Evolutionary conservation across 2,888 invertebrate genomes (phyloP).

Genomic region (Drosophila neotestacea): DNA sequence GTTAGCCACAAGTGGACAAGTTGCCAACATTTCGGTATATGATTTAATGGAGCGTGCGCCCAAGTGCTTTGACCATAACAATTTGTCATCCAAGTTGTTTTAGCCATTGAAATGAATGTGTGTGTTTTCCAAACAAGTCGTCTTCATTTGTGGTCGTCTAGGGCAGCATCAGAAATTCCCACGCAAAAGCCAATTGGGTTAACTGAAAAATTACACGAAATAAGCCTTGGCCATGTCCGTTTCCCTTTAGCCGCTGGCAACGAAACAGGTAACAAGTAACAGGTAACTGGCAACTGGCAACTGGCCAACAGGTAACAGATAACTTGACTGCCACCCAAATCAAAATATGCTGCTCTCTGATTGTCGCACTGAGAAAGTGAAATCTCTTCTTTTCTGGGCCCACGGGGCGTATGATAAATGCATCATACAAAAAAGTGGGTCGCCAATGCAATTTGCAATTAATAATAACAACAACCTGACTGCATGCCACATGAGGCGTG

Average conservation of each 20-base stretch:
- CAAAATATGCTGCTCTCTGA: slow-evolving; percentile 50
- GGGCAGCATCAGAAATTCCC: slow-evolving; percentile 56
- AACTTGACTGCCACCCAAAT: slow-evolving; percentile 13
- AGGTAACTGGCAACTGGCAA: slow-evolving; percentile 14
- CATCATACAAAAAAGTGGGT: slow-evolving; percentile 63
- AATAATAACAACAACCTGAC: slow-evolving; percentile 39
- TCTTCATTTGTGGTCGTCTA: slow-evolving; percentile 22
- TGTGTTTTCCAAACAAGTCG: background rate
- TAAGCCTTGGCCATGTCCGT: slow-evolving; percentile 24
- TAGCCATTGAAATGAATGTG: background rate
- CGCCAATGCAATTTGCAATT: slow-evolving; percentile 76
- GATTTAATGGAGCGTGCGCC: slow-evolving; percentile 72
- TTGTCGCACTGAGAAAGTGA: slow-evolving; percentile 68
- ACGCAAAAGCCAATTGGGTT: slow-evolving; percentile 69
- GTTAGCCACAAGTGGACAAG: slow-evolving; percentile 56
- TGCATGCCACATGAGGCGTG: slow-evolving; percentile 22
- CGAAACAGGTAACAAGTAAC: slow-evolving; percentile 36
- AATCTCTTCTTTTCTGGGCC: slow-evolving; percentile 48
- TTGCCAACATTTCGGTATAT: slow-evolving; percentile 48
- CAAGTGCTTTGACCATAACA: slow-evolving; percentile 63
- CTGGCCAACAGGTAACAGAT: slow-evolving; percentile 14
- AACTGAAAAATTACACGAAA: slow-evolving; percentile 6
- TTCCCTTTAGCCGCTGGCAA: slow-evolving; percentile 50
- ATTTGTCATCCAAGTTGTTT: slow-evolving; percentile 43
- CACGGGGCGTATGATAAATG: slow-evolving; percentile 74